Conservation (phyloP, 2,888 invertebrate species). For the Aethes cnicana region DNA sequence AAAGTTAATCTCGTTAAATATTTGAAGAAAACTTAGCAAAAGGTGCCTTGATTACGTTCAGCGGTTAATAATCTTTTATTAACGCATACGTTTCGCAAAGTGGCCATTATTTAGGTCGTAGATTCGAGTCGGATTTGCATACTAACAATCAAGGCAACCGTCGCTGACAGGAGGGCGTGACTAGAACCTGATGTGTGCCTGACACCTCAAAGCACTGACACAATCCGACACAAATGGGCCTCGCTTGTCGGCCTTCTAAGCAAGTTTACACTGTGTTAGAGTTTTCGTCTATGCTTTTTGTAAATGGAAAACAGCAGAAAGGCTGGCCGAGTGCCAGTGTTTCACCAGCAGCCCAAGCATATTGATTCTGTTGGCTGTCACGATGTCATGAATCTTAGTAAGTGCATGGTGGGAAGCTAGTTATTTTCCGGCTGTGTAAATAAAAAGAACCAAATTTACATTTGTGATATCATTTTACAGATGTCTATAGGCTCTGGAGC, state of each 20-base stretch:
- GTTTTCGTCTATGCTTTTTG: conserved; percentile 13
- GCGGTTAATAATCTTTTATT: neutral
- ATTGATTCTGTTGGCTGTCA: conserved; percentile 52
- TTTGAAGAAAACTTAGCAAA: no score
- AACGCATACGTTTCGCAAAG: conserved; percentile 9
- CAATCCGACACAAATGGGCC: conserved; percentile 9
- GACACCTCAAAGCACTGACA: conserved; percentile 11
- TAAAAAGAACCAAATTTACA: no score
- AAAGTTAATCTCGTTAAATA: no score
- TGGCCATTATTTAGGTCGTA: conserved; percentile 32
- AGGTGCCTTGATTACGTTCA: conserved; percentile 3
- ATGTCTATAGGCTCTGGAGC: no score
- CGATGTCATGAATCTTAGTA: conserved; percentile 41
- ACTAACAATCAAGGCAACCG: conserved; percentile 34
- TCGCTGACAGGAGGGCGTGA: conserved; percentile 34
- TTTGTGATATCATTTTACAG: no score
- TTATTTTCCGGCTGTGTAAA: conserved; percentile 22
- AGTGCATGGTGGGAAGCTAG: conserved; percentile 31
- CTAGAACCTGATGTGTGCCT: conserved; percentile 29
- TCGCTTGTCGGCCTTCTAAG: conserved; percentile 7
- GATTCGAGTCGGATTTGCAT: conserved; percentile 34
- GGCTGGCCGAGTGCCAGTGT: conserved; percentile 50
- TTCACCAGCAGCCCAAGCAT: conserved; percentile 40
- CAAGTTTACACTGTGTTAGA: conserved; percentile 30
- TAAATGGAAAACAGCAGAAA: conserved; percentile 49